Conservation (phyloP, 2,797 vertebrate genomes). For the Nannoperca australis region DNA sequence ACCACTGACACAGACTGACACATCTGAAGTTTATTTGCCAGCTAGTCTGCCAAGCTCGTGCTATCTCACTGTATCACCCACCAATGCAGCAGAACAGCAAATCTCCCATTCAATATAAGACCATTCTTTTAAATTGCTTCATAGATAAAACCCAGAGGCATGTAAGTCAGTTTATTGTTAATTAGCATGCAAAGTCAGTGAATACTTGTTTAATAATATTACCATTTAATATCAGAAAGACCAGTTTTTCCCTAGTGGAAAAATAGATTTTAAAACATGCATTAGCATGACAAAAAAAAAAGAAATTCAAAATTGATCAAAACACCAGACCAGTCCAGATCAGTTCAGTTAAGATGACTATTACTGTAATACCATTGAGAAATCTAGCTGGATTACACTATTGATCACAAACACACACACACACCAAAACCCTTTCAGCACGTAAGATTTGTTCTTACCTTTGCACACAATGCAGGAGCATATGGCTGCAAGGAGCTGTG, state of each 20-base stretch:
- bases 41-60: slow-evolving; percentile 27
- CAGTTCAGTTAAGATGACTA: slow-evolving; percentile 10
- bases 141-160: slow-evolving; percentile 11
- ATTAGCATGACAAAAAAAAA: too few species aligned
- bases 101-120: slow-evolving; percentile 33
- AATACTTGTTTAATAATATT: neutral
- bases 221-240: neutral
- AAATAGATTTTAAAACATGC: neutral
- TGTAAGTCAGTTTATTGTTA: neutral
- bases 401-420: slow-evolving; percentile 12
- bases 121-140: slow-evolving; percentile 34
- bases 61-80: slow-evolving; percentile 29
- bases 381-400: slow-evolving; percentile 23
- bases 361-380: slow-evolving; percentile 20
- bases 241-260: neutral
- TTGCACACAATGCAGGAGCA: slow-evolving; percentile 51
- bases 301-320: too few species aligned
- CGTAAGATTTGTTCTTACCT: slow-evolving; percentile 50
- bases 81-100: slow-evolving; percentile 38
- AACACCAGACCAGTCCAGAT: neutral
- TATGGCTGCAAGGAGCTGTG: slow-evolving; percentile 45
- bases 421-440: slow-evolving; percentile 19
- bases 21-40: slow-evolving; percentile 53
- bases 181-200: slow-evolving; percentile 12
- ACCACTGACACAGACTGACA: slow-evolving; percentile 57